A percentile compares a stretch with the other conserved stretches of the same genome.
These are phyloP conservation scores for Diplazon laetatorius DNA, from an alignment of 2,888 invertebrate genomes.

Conservation along the genomic window DNA sequence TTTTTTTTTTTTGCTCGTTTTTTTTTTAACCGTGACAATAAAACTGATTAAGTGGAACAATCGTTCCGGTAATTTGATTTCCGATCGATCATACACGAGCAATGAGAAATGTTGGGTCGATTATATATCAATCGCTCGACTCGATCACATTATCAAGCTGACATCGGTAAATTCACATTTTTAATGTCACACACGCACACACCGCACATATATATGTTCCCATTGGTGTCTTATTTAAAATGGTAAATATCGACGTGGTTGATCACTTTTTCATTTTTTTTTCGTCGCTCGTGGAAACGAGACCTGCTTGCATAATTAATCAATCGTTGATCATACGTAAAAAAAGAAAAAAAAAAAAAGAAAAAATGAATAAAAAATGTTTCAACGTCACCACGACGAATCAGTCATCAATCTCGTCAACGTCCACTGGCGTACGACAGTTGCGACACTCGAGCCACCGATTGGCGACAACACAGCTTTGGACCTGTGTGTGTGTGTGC, in stretches of 20 bases:
- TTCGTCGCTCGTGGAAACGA: conserved; percentile 4
- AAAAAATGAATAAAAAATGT: background rate
- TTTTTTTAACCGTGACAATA: too few relatives aligned
- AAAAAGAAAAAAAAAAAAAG: too few relatives aligned
- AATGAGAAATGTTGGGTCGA: background rate
- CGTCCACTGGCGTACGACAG: background rate
- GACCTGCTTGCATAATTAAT: conserved; percentile 41
- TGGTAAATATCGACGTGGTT: background rate
- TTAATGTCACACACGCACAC: background rate
- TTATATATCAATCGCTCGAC: background rate
- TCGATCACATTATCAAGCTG: background rate
- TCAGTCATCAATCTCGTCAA: conserved; percentile 5
- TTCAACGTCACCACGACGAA: background rate
- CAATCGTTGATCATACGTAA: too few relatives aligned
- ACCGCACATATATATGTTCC: too few relatives aligned
- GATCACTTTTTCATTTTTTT: background rate
- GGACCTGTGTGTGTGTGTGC: background rate
- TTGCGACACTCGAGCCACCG: too few relatives aligned
- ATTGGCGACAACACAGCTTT: too few relatives aligned
- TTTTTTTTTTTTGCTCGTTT: too few relatives aligned
- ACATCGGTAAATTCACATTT: background rate
- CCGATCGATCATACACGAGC: background rate
- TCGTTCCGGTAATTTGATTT: conserved; percentile 5
- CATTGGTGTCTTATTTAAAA: background rate
- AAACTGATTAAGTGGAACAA: conserved; percentile 2